Conservation (phyloP, 2,113 vertebrate genomes). For the Rhipidura dahli region DNA sequence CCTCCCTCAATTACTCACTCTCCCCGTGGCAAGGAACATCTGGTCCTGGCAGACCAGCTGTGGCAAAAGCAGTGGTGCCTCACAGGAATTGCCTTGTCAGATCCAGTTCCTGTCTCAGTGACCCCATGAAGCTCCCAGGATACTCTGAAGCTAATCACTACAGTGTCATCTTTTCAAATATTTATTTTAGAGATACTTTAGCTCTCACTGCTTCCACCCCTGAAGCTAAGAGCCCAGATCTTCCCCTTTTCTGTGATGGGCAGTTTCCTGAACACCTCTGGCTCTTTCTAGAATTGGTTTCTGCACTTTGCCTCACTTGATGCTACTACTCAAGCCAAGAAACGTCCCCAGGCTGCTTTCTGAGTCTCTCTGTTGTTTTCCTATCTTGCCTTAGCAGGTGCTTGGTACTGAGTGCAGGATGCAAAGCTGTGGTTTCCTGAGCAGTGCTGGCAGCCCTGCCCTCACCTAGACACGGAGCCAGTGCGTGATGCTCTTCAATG, state of each 20-base stretch:
- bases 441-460: accelerated
- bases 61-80: background rate
- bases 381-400: background rate
- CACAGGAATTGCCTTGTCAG: background rate
- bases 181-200: background rate
- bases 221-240: background rate
- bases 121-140: background rate
- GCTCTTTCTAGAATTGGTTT: background rate
- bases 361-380: background rate
- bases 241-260: background rate
- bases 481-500: accelerated
- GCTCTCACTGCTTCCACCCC: background rate
- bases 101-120: background rate
- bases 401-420: background rate
- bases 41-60: background rate
- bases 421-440: background rate
- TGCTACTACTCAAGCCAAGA: background rate
- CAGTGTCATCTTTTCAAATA: background rate
- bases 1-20: background rate
- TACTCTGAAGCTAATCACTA: background rate
- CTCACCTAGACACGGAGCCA: background rate
- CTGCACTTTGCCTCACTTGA: background rate
- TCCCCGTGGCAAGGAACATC: background rate
- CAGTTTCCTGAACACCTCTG: background rate
- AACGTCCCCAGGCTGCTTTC: background rate